Conservation (phyloP, 1,140 invertebrate genomes). For the Drosophila orena region DNA sequence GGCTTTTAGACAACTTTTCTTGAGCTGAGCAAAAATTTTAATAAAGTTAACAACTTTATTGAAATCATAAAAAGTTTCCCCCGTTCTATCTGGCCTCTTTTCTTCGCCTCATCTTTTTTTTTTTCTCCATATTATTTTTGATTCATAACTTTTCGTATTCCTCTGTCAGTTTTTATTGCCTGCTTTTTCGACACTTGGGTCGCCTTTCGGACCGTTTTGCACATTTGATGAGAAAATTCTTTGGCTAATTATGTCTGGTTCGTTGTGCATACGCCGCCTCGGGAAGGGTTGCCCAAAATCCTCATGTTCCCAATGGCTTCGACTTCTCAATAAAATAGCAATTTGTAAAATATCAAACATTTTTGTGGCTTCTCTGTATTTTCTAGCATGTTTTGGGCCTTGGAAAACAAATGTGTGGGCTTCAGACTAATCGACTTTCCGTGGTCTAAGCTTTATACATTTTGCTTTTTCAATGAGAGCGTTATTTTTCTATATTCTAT, state of each 20-base stretch:
- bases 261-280: conserved; percentile 53
- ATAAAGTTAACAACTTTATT: conserved; percentile 83
- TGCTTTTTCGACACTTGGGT: conserved; percentile 39
- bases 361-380: conserved; percentile 48
- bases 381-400: conserved; percentile 6
- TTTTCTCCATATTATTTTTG: conserved; percentile 28
- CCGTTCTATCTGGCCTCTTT: not conserved
- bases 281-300: conserved; percentile 33
- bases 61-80: conserved; percentile 74
- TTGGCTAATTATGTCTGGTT: conserved; percentile 75
- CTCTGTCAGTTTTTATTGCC: conserved; percentile 60
- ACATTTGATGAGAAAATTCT: conserved; percentile 80
- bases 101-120: conserved; percentile 4
- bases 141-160: conserved; percentile 67
- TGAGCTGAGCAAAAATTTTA: conserved; percentile 75
- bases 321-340: conserved; percentile 64
- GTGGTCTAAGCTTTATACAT: conserved; percentile 41
- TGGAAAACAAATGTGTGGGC: conserved; percentile 14
- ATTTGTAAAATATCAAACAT: conserved; percentile 72
- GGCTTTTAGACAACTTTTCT: conserved; percentile 76
- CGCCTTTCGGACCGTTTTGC: conserved; percentile 54
- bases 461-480: conserved; percentile 17
- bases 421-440: conserved; percentile 25
- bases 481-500: not conserved
- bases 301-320: conserved; percentile 53